Conservation (phyloP, 2,797 vertebrate genomes). For the Sparus aurata region DNA sequence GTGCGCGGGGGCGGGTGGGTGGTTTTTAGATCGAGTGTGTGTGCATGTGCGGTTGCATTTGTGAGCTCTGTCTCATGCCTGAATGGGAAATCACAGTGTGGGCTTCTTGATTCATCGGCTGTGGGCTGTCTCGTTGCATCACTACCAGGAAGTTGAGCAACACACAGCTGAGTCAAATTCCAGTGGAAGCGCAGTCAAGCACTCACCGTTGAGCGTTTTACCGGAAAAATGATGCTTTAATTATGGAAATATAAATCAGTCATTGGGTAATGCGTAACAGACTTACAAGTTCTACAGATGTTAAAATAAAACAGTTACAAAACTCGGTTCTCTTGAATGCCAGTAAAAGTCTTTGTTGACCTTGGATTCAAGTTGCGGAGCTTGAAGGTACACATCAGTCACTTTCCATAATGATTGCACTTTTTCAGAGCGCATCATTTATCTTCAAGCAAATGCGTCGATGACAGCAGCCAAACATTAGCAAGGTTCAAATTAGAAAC, state of each 20-base stretch:
- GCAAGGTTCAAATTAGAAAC: constrained; percentile 41
- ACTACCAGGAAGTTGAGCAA: constrained; percentile 40
- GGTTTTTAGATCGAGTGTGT: background rate
- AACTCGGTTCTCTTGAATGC: constrained; percentile 16
- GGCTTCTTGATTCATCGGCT: constrained; percentile 58
- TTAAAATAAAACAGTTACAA: background rate
- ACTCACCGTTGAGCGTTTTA: constrained; percentile 27
- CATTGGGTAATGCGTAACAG: background rate
- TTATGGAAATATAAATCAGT: constrained; percentile 16
- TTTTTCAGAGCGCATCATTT: constrained; percentile 30
- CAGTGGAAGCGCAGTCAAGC: constrained; percentile 22
- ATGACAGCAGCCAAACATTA: constrained; percentile 37
- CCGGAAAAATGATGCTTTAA: constrained; percentile 35
- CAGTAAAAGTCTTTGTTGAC: constrained; percentile 29
- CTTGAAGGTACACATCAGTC: constrained; percentile 31
- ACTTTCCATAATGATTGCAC: constrained; percentile 18
- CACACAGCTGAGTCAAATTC: constrained; percentile 40
- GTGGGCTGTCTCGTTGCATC: constrained; percentile 36
- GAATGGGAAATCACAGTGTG: constrained; percentile 51
- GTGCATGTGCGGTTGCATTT: constrained; percentile 4
- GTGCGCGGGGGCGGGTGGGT: constrained; percentile 10
- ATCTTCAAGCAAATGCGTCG: constrained; percentile 20
- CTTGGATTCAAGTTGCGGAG: constrained; percentile 35
- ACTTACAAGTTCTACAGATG: background rate
- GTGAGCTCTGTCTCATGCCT: constrained; percentile 35